Evolutionary conservation across 2,113 vertebrate species (phyloP), one percentile per base, ranked within the genome.

Genomic region (Ariopsis seemanni): DNA sequence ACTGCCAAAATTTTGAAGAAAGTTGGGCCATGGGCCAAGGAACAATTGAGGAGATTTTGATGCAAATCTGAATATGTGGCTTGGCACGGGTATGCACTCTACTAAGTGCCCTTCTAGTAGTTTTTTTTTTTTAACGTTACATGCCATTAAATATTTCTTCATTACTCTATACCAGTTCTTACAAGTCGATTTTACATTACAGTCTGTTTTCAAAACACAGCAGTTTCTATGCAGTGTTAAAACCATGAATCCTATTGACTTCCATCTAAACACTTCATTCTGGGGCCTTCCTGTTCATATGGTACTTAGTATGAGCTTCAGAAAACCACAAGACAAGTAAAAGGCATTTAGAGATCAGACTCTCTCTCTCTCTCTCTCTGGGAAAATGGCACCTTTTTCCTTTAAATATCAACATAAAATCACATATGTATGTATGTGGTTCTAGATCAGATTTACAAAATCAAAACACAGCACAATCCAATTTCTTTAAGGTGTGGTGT

Each of bases 321-420:
- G 42, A 74, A 75, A 75, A 75, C 72, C 72, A 12, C 71, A 50
- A 75, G 72, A 75, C 17, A 75, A 75, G 42, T 75, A 50, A 50
- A 22, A 75, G 72, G 42, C 8, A 12, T 74, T 48, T 42, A 42
- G 14, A 42, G 30, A 17, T 74, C 18, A 48, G 17, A 18, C 48
- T 74, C 71, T 72, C 69, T 72, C 69, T 72, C 30, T 42, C 34
- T 77, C 48, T 77, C 48, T 52, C 74, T 11, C 48, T 25, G 7
- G 12, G 57, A 58, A 58, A 58, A 58, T 58, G 4, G 18, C 2
- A 18, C 14, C 18, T 25, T 50, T 10, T 50, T 9, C 4, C 74
- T 4, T 4, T 18, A 11, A 48, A 48, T 74, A 3, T 9, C 7
- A 74, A 48, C 17, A 10, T 48, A 74, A 74, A 72, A 17, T 74